phyloP scores from a whole-genome alignment of 1,140 invertebrate species.

The Himalopsyche phryganea region DNA sequence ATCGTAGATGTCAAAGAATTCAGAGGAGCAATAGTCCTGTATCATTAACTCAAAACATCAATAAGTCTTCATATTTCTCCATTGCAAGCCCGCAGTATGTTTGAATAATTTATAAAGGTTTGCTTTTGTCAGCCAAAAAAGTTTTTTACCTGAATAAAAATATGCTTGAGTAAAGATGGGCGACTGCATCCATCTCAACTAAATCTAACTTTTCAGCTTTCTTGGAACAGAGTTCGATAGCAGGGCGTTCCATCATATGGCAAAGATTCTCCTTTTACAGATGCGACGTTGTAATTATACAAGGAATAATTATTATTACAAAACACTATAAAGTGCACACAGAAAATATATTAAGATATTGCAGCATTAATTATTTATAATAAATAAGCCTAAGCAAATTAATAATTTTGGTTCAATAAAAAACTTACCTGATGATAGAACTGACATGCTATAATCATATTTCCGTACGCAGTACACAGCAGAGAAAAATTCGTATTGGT shows the following conservation, averaged over 20 bases:
- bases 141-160: constrained; percentile 41
- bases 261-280: background rate
- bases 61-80: no score
- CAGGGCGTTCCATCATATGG: constrained; percentile 25
- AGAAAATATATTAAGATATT: background rate
- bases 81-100: no score
- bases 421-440: constrained; percentile 8
- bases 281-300: no score
- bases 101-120: no score
- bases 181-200: constrained; percentile 37
- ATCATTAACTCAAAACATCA: no score
- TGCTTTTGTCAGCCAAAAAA: no score
- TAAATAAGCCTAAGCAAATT: no score
- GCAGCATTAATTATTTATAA: background rate
- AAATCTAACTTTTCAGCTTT: constrained; percentile 37
- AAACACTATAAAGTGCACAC: no score
- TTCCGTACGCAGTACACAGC: constrained; percentile 52
- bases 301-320: no score
- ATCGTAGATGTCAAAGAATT: no score
- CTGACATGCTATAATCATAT: constrained; percentile 43
- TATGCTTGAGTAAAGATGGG: constrained; percentile 38
- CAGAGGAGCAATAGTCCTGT: no score
- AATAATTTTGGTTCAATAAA: no score
- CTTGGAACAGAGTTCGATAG: constrained; percentile 37
- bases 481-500: constrained; percentile 50